Evolutionary conservation across 2,888 invertebrate genomes (phyloP).

Genomic region (Ceramica pisi): DNA sequence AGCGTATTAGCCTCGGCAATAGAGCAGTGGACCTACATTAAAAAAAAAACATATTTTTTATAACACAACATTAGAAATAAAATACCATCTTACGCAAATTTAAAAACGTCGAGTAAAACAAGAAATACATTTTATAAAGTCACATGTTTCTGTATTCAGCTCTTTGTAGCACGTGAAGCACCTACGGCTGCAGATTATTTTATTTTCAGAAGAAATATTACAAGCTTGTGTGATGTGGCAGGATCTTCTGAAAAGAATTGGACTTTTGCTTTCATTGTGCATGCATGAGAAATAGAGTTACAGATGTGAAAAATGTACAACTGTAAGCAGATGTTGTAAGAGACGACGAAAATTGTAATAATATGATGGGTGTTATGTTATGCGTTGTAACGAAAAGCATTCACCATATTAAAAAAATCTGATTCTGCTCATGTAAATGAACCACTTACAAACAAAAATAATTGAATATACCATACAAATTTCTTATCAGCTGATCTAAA

Average conservation of each 20-base stretch:
- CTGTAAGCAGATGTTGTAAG: neutral
- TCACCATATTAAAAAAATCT: no score
- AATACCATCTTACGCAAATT: constrained; percentile 10
- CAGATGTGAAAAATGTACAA: neutral
- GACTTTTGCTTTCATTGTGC: constrained; percentile 1
- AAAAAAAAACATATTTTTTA: no score
- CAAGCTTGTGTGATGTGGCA: constrained; percentile 33
- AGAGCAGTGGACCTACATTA: no score
- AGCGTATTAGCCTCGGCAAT: no score
- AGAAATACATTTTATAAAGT: constrained; percentile 47
- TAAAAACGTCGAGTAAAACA: constrained; percentile 25
- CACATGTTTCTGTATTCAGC: constrained; percentile 47
- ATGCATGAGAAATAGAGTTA: neutral
- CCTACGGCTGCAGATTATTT: constrained; percentile 43
- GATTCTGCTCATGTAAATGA: no score
- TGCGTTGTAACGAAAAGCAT: no score
- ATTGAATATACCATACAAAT: no score
- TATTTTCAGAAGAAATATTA: constrained; percentile 48
- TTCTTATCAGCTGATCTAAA: no score
- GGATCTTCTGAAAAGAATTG: constrained; percentile 15
- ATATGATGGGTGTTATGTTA: neutral
- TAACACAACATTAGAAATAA: neutral
- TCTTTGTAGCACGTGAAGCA: constrained; percentile 31
- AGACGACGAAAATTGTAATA: neutral
- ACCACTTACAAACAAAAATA: no score